Evolutionary conservation across 1,140 invertebrate species (phyloP).

Genomic region (Palaemon carinicauda): DNA sequence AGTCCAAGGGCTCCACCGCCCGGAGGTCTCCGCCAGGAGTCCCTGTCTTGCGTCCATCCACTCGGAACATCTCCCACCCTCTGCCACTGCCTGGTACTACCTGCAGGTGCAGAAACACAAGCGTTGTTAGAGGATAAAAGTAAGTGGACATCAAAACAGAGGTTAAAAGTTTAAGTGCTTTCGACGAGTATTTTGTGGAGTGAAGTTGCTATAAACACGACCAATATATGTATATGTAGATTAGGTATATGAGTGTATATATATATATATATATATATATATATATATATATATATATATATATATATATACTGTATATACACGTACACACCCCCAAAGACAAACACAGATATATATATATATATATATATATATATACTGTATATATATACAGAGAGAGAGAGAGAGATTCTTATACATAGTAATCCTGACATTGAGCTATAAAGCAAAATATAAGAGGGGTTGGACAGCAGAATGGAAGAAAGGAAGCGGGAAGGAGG

Average conservation of each 20-base stretch:
- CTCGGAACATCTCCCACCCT: slow-evolving; percentile 64
- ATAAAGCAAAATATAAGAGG: no score
- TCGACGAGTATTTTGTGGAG: no score
- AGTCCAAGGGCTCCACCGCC: slow-evolving; percentile 62
- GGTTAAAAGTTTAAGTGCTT: no score
- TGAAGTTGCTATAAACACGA: no score
- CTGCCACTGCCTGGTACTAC: slow-evolving; percentile 63
- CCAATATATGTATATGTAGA: background rate
- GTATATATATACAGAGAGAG: no score
- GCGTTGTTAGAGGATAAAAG: background rate
- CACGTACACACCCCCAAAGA: no score
- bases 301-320: slow-evolving; percentile 1
- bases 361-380: slow-evolving; percentile 5
- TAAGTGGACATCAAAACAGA: no score
- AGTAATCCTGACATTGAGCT: background rate
- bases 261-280: background rate
- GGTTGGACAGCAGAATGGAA: no score
- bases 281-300: background rate
- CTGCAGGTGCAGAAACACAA: background rate
- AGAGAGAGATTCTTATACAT: background rate
- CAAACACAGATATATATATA: background rate
- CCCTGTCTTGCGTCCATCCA: slow-evolving; percentile 61
- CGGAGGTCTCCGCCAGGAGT: slow-evolving; percentile 64
- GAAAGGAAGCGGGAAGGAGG: no score
- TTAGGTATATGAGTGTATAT: background rate